Evolutionary conservation across 2,113 vertebrate species (phyloP), one percentile per base, ranked within the genome.

Genomic region (Rynchops niger): DNA sequence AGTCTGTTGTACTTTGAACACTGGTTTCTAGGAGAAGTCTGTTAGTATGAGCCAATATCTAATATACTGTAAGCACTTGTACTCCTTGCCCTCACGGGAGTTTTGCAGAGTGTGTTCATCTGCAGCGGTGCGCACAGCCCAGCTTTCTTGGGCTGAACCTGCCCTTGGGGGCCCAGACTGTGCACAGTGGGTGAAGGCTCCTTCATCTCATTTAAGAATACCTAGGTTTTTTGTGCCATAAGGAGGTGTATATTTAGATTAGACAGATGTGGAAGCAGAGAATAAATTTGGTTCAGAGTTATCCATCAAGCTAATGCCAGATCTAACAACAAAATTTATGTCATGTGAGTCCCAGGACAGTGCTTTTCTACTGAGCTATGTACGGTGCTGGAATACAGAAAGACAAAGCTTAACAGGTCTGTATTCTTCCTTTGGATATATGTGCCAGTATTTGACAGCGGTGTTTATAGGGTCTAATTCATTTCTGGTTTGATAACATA

Each of bases 111-210:
- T 15, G 5, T 9, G 74, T 58, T 59, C 3, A 4, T 38, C 32
- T 2, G 21, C 2, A 1, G 47, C 4, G 0, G 10, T 19, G 6
- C 3, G 5, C 9, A 6, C 22, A 14, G 59, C 4, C 2, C 63
- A 88, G 71, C 88, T 82, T 52, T 66, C 91, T 34, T 12, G 76
- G 45, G 55, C 84, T 91, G 80, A 84, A 67, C 19, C 9, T 0
- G 1, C 36, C 23, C 29, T 6, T 9, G 19, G 36, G 21, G 15
- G 25, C 30, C 45, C 3, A 3, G 15, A 11, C 20, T 6, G 20
- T 5, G 2, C 26, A 2, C 23, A 6, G 42, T 2, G 1, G 10
- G 5, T 3, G 27, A n/a, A 11, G 61, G 9, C 55, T 29, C 38
- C 27, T 38, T 27, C 11, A 12, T 22, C 36, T 79, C 1, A 0